These are phyloP conservation scores for Glyptemys insculpta DNA, from an alignment of 2,797 vertebrate genomes.

Conservation along the genomic window DNA sequence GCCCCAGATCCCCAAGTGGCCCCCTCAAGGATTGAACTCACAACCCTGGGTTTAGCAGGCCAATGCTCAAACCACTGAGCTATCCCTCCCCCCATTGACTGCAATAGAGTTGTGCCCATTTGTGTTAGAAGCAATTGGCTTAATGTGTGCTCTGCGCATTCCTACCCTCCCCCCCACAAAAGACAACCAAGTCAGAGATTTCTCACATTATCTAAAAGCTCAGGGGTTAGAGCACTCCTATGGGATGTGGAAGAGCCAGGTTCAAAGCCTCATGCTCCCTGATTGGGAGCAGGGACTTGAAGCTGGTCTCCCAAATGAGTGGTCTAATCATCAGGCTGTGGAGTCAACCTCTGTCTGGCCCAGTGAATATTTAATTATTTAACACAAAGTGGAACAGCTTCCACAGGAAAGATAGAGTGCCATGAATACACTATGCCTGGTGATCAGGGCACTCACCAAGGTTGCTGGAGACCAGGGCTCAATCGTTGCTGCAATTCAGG, in stretches of 20 bases:
- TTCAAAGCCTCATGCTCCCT: not conserved
- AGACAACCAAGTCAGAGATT: not conserved
- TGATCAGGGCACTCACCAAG: not conserved
- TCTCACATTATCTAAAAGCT: not conserved
- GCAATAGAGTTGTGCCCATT: not conserved
- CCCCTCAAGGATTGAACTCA: too few relatives aligned
- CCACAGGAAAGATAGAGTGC: not conserved
- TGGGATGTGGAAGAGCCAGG: not conserved
- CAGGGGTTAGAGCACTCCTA: not conserved
- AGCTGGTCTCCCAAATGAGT: not conserved
- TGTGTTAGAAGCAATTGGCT: not conserved
- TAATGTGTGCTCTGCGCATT: not conserved
- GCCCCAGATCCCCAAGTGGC: too few relatives aligned
- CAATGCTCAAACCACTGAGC: too few relatives aligned
- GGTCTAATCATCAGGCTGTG: not conserved
- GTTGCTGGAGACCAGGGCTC: not conserved
- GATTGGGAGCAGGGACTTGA: not conserved
- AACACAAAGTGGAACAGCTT: not conserved
- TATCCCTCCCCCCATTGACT: too few relatives aligned
- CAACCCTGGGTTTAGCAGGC: too few relatives aligned
- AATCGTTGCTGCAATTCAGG: not conserved
- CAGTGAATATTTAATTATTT: not conserved
- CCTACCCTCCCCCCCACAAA: too few relatives aligned
- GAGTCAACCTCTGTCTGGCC: not conserved
- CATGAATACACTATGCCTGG: not conserved